phyloP scores from a whole-genome alignment of 2,888 invertebrate genomes.

The Congeria kusceri region DNA sequence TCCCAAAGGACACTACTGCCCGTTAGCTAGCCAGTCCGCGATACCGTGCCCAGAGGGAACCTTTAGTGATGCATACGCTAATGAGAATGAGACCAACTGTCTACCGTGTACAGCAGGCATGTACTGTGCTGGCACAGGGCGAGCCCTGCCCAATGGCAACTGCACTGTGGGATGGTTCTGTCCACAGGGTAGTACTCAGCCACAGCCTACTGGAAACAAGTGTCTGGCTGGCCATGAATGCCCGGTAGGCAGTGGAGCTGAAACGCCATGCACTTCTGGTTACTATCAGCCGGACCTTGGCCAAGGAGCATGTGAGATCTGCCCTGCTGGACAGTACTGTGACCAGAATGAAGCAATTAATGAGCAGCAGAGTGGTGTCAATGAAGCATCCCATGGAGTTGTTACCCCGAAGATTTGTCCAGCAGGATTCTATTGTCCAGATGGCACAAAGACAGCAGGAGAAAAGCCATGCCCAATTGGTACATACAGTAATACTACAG shows the following conservation, averaged over 20 bases:
- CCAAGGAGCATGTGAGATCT: slow-evolving; percentile 76
- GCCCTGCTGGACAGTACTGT: slow-evolving; percentile 82
- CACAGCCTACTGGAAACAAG: slow-evolving; percentile 81
- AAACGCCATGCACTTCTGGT: slow-evolving; percentile 81
- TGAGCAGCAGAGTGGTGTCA: slow-evolving; percentile 81
- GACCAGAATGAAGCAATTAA: slow-evolving; percentile 82
- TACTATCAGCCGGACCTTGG: slow-evolving; percentile 78
- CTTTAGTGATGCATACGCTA: slow-evolving; percentile 76
- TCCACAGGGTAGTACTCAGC: slow-evolving; percentile 76
- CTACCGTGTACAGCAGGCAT: slow-evolving; percentile 82
- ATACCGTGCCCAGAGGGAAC: slow-evolving; percentile 80
- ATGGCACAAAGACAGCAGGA: slow-evolving; percentile 78
- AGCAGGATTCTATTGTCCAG: slow-evolving; percentile 83
- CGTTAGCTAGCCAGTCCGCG: slow-evolving; percentile 75
- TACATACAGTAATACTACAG: slow-evolving; percentile 81
- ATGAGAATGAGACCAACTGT: slow-evolving; percentile 80
- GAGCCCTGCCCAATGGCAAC: slow-evolving; percentile 76
- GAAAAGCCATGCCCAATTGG: slow-evolving; percentile 82
- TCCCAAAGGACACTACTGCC: slow-evolving; percentile 83
- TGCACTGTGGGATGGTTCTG: slow-evolving; percentile 83
- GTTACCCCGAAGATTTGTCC: slow-evolving; percentile 82
- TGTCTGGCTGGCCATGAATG: slow-evolving; percentile 82
- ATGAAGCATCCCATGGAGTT: slow-evolving; percentile 82
- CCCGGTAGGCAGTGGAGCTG: slow-evolving; percentile 77
- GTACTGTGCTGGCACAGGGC: slow-evolving; percentile 79